These are phyloP conservation scores for Diloba caeruleocephala DNA, from an alignment of 2,888 invertebrate genomes.

Conservation along the genomic window DNA sequence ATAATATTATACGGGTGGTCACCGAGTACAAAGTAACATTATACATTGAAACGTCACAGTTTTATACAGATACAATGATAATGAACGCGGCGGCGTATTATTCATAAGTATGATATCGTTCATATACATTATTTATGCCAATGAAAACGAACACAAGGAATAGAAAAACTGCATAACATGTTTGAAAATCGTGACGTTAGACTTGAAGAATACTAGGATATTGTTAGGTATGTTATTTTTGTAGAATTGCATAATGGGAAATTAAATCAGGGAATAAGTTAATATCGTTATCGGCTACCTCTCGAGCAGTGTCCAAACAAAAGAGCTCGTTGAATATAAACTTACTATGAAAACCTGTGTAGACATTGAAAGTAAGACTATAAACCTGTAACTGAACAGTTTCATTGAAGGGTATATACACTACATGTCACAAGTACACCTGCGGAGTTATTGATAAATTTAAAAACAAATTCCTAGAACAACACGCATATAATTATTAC, in stretches of 20 bases:
- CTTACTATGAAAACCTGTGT: slow-evolving; percentile 52
- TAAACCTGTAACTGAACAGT: slow-evolving; percentile 41
- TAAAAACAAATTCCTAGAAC: slow-evolving; percentile 25
- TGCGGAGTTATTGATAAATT: slow-evolving; percentile 8
- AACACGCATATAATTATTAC: slow-evolving; percentile 36
- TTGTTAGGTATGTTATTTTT: slow-evolving; percentile 47
- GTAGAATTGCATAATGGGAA: slow-evolving; percentile 55
- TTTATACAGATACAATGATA: slow-evolving; percentile 29
- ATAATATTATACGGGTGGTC: slow-evolving; percentile 63
- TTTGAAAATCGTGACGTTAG: slow-evolving; percentile 48
- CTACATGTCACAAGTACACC: slow-evolving; percentile 19
- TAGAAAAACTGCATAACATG: slow-evolving; percentile 42
- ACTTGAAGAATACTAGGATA: slow-evolving; percentile 42
- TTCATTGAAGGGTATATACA: slow-evolving; percentile 46
- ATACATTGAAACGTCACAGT: slow-evolving; percentile 40
- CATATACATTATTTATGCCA: slow-evolving; percentile 33
- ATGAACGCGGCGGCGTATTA: slow-evolving; percentile 28
- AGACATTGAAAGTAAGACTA: slow-evolving; percentile 59
- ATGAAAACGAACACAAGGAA: slow-evolving; percentile 37
- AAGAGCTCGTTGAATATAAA: slow-evolving; percentile 55
- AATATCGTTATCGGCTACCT: slow-evolving; percentile 38
- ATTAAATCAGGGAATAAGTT: slow-evolving; percentile 61
- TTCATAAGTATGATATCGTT: slow-evolving; percentile 30
- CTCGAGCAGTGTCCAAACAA: slow-evolving; percentile 57
- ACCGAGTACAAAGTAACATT: slow-evolving; percentile 51